Conservation (phyloP, 2,113 vertebrate genomes). For the Lethenteron reissneri region DNA sequence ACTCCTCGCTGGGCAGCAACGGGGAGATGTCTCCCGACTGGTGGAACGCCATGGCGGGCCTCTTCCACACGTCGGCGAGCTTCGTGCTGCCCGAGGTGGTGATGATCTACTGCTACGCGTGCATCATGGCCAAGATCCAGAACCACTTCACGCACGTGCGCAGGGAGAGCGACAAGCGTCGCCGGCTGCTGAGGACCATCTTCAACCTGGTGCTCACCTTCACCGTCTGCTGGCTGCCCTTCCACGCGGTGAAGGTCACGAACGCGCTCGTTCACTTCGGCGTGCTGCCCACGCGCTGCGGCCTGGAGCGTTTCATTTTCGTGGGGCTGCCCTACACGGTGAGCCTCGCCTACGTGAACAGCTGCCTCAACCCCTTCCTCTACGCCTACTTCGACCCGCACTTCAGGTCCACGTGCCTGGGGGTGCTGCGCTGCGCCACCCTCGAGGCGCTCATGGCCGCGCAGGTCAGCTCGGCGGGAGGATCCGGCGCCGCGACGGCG, state of each 20-base stretch:
- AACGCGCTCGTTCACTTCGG: conserved; percentile 40
- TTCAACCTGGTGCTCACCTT: conserved; percentile 47
- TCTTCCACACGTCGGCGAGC: conserved; percentile 39
- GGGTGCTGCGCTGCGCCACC: conserved; percentile 14
- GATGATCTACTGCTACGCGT: conserved; percentile 55
- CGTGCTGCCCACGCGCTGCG: neutral
- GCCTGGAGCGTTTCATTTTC: neutral
- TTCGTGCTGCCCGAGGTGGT: conserved; percentile 45
- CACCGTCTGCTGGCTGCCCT: conserved; percentile 49
- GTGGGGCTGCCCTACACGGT: neutral
- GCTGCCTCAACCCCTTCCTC: conserved; percentile 6
- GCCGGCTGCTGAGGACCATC: conserved; percentile 45
- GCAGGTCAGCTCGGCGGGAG: too few relatives aligned
- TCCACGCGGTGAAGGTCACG: conserved; percentile 52
- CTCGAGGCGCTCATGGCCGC: too few relatives aligned
- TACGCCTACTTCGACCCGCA: neutral
- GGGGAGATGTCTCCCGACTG: too few relatives aligned
- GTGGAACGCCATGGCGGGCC: conserved; percentile 41
- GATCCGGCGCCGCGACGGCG: too few relatives aligned
- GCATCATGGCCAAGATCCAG: conserved; percentile 43
- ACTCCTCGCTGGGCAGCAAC: conserved; percentile 11
- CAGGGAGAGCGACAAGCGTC: conserved; percentile 40
- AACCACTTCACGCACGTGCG: conserved; percentile 50
- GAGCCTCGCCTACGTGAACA: conserved; percentile 2
- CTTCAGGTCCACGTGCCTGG: conserved; percentile 28